A percentile compares a stretch with the other conserved stretches of the same genome.
These are phyloP conservation scores for Tachina grossa DNA, from an alignment of 2,888 invertebrate species.

Conservation along the genomic window DNA sequence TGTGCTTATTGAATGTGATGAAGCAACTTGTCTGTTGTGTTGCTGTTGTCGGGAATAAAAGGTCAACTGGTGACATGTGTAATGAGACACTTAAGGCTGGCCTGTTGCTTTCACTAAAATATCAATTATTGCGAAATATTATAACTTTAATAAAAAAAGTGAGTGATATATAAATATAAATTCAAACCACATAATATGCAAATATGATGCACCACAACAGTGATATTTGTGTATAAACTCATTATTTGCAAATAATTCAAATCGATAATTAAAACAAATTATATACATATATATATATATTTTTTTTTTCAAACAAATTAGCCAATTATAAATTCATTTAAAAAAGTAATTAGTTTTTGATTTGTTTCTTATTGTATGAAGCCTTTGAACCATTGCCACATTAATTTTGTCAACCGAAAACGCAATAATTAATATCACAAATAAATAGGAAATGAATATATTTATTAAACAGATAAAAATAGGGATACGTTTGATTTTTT, in stretches of 20 bases:
- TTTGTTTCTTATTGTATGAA: conserved; percentile 34
- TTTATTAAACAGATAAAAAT: neutral
- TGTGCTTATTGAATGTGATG: neutral
- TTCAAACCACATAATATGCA: conserved; percentile 9
- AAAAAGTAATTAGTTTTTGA: conserved; percentile 50
- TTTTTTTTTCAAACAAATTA: conserved; percentile 34
- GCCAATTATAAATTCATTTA: conserved; percentile 62
- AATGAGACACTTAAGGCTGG: neutral
- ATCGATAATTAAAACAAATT: conserved; percentile 43
- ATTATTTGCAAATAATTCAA: conserved; percentile 59
- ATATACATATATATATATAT: neutral
- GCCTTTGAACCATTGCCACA: conserved; percentile 18
- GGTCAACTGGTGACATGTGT: neutral
- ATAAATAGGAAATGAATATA: neutral
- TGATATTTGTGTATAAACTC: conserved; percentile 20
- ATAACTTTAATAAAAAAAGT: neutral
- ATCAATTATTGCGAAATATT: neutral
- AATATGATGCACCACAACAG: conserved; percentile 19
- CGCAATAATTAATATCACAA: conserved; percentile 10
- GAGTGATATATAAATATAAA: neutral
- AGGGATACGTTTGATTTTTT: neutral
- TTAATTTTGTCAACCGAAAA: conserved; percentile 20
- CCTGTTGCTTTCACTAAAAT: neutral
- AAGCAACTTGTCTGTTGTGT: neutral
- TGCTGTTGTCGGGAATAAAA: neutral